Base-by-base conservation (phyloP, 2,113 vertebrate genomes). In the Paradoxurus hermaphroditus region DNA sequence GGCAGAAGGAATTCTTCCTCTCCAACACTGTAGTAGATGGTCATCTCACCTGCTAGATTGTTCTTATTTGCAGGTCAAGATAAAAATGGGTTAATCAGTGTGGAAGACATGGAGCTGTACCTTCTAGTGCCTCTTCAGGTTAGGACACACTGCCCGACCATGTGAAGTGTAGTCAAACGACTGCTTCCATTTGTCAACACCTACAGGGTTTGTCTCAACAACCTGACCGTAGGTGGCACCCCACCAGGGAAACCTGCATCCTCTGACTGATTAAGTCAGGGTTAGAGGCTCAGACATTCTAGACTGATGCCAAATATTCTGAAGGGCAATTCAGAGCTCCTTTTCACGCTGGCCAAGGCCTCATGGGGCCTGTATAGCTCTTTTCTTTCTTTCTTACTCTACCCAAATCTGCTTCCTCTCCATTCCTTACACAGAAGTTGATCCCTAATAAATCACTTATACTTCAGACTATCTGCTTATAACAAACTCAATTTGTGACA, bases 21-120 rank as follows among this genome's bases (percentile, higher is more conserved):
- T 44, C 27, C 7, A 1, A 75, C 72, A 3, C 18, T 18, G 7
- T 62, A 77, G 36, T 49, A 86, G 65, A 75, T 34, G 11, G 59
- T 86, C 72, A 67, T 21, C 36, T 86, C 18, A 72, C 13, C 9
- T 51, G 13, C 68, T 68, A 78, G 31, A 85, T 46, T 92, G 84
- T 70, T 92, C 51, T 78, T 77, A 79, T 53, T 85, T 92, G n/a
- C 21, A 85, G 79, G 93, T 73, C 51, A 81, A 75, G 5, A 96
- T 70, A 53, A 86, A 90, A 86, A 49, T 75, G 25, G 19, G 12
- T 39, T 90, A 29, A 36, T 85, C 67, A 65, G 13, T 29, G 3
- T 82, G n/a, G n/a, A 94, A 82, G 51, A 56, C 34, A 29, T 23
- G 27, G 15, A 82, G 14, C 25, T 53, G 1, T 3, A 70, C 31